A percentile compares a stretch with the other conserved stretches of the same genome.
Evolutionary conservation across 92 coral and sea anemone genomes (phyloP).

Genomic region (Palythoa caribaeorum): DNA sequence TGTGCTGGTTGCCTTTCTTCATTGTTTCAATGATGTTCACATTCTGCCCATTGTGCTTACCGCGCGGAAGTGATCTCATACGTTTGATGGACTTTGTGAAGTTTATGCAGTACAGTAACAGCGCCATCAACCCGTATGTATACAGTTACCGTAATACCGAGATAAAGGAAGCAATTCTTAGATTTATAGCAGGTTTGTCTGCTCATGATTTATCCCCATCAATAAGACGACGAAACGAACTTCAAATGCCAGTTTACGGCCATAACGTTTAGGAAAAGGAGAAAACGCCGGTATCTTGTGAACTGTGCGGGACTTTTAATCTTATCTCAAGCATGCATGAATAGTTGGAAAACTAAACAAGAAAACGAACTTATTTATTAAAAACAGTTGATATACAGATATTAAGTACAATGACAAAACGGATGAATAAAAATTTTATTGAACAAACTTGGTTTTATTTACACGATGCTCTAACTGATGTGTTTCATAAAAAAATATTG

Average conservation of each 20-base stretch:
- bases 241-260: conserved; percentile 7
- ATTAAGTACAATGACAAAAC: too few relatives aligned
- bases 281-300: neutral
- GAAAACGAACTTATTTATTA: too few relatives aligned
- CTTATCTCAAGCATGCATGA: neutral
- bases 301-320: neutral
- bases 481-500: too few relatives aligned
- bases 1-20: conserved; percentile 83
- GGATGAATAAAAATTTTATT: too few relatives aligned
- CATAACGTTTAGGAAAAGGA: neutral
- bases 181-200: conserved; percentile 7
- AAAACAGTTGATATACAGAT: too few relatives aligned
- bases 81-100: conserved; percentile 80
- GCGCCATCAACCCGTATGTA: conserved; percentile 79
- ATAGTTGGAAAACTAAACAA: neutral
- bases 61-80: conserved; percentile 38
- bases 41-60: conserved; percentile 54
- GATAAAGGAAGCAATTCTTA: conserved; percentile 58
- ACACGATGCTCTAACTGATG: too few relatives aligned
- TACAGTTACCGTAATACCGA: conserved; percentile 82
- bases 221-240: conserved; percentile 9
- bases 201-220: neutral
- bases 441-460: too few relatives aligned
- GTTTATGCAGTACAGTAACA: conserved; percentile 86
- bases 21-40: conserved; percentile 74